Base-by-base conservation (phyloP, 2,888 invertebrate genomes). In the Acanthosoma haemorrhoidale region DNA sequence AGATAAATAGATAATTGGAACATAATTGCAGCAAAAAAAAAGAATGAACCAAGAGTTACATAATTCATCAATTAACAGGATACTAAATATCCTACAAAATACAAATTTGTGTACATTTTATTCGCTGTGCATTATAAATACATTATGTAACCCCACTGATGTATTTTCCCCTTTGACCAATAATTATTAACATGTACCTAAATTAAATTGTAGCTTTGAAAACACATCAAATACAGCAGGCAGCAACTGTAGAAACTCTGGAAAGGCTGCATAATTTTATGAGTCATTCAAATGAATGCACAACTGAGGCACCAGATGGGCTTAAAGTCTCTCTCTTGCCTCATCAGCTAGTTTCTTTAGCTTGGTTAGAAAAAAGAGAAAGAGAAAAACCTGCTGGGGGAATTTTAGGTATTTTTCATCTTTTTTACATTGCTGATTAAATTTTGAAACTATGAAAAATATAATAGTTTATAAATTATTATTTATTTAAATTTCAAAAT, bases 361-460 rank as follows among this genome's bases (percentile, higher is more conserved):
- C 89, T 11, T 97, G 96, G 96, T 82, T 97, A 76, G 77, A 84
- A 18, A 96, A 95, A 94, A 82, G 96, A 18, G 97, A 97, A 81
- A 82, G 83, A n/a, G 91, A 94, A 79, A 88, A 87, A 66, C 91
- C 92, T 0, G 81, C 87, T 36, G 94, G 95, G 1, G 96, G 96
- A 13, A 91, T 96, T 75, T 83, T 96, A 63, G 92, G 92, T 85
- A 82, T 80, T 76, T 74, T 66, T 13, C 13, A 11, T 1, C 2
- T 18, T 43, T 4, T 41, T 3, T 1, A 16, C 18, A 13, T 41
- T 1, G 16, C 9, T 2, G 5, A 16, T 16, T 41, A 3, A 16
- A 16, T 8, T 16, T 3, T n/a, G n/a, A n/a, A n/a, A n/a, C n/a
- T n/a, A n/a, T n/a, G n/a, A n/a, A 36, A 36, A 36, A 36, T 36